Conservation (phyloP, 2,888 invertebrate genomes). For the Plebejus argus region DNA sequence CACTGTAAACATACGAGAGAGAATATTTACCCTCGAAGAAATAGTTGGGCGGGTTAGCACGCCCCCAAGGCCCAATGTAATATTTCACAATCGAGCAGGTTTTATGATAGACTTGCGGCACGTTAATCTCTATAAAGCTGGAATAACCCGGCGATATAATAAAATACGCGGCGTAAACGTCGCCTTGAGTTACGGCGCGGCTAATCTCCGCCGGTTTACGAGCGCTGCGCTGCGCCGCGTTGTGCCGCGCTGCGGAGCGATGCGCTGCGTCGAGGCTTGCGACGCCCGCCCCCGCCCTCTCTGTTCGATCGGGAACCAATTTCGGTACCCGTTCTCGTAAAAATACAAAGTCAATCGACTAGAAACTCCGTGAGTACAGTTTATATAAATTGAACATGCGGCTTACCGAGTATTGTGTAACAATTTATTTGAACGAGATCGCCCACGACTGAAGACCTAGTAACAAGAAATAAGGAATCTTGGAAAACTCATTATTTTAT, state of each 20-base stretch:
- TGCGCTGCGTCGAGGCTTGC: background rate
- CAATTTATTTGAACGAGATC: background rate
- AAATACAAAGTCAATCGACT: slow-evolving; percentile 18
- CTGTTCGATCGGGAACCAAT: background rate
- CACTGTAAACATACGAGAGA: background rate
- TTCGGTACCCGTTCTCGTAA: background rate
- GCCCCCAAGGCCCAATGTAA: background rate
- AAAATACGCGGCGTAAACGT: slow-evolving; percentile 17
- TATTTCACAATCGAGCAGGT: slow-evolving; percentile 16
- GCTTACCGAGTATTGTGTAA: background rate
- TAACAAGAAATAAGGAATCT: background rate
- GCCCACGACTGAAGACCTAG: background rate
- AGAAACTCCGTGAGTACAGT: background rate
- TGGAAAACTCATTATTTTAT: background rate
- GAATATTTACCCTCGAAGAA: background rate
- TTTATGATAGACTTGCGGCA: slow-evolving; percentile 9
- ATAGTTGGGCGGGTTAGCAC: background rate
- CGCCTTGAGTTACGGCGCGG: background rate
- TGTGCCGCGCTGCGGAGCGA: background rate
- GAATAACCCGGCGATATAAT: slow-evolving; percentile 13
- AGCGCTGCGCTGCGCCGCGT: background rate
- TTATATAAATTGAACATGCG: background rate
- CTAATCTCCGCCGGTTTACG: slow-evolving; percentile 2
- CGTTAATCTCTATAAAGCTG: slow-evolving; percentile 20
- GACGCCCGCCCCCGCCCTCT: background rate